Percentiles rank a stretch among this genome's conserved stretches.
phyloP scores from a whole-genome alignment of 2,113 vertebrate species.

The Cyanoderma ruficeps region DNA sequence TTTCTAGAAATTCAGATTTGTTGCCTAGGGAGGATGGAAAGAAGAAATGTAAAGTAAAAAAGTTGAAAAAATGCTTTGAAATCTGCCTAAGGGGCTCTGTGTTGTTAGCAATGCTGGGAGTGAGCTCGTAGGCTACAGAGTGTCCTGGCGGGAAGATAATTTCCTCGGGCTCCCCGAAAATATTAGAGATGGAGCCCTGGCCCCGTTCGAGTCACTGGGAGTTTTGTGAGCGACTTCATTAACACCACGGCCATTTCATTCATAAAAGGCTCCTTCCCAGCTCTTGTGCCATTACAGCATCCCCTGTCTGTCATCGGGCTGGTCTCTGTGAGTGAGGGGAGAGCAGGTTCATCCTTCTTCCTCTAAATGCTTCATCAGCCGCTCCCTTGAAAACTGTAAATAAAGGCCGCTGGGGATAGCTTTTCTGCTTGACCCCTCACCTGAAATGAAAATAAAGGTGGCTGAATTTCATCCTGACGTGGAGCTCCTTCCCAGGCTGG shows the following conservation, averaged over 20 bases:
- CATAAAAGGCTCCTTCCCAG: slow-evolving; percentile 23
- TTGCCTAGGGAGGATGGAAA: not conserved
- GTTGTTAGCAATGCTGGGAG: not conserved
- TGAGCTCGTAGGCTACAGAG: not conserved
- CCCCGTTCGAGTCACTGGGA: not conserved
- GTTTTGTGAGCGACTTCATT: not conserved
- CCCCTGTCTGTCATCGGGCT: slow-evolving; percentile 72
- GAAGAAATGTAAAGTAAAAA: not conserved
- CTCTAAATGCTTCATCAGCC: slow-evolving; percentile 55
- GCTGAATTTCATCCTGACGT: slow-evolving; percentile 68
- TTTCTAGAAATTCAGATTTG: not conserved
- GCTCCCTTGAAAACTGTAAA: slow-evolving; percentile 76
- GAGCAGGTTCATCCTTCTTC: slow-evolving; percentile 73
- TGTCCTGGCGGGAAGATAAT: not conserved
- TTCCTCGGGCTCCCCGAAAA: not conserved
- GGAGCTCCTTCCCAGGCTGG: slow-evolving; percentile 47
- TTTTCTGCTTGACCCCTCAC: slow-evolving; percentile 80
- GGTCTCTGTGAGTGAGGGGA: not conserved
- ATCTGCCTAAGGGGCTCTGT: not conserved
- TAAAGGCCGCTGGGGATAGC: slow-evolving; percentile 72
- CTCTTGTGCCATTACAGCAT: slow-evolving; percentile 2
- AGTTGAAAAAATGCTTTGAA: not conserved
- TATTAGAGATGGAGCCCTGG: not conserved
- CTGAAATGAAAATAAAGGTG: slow-evolving; percentile 80
- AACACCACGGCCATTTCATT: not conserved